Evolutionary conservation across 2,888 invertebrate genomes (phyloP).

Genomic region (Unio pictorum): DNA sequence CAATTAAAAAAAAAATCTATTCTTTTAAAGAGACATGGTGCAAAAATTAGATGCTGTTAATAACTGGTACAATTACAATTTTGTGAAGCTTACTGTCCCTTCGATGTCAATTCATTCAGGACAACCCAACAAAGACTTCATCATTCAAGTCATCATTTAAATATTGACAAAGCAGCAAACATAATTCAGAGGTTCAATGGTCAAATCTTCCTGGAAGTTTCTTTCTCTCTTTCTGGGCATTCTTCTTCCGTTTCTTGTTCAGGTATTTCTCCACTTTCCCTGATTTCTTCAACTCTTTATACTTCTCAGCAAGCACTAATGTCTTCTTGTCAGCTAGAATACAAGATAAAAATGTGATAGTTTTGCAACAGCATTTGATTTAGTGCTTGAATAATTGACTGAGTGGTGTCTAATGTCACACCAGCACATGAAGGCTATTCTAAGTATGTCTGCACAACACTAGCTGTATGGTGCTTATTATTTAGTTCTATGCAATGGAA

Average conservation of each 20-base stretch:
- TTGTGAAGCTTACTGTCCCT: no score
- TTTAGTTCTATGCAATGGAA: no score
- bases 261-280: conserved; percentile 87
- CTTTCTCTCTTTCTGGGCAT: conserved; percentile 73
- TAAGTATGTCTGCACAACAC: background rate
- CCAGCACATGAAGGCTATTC: background rate
- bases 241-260: conserved; percentile 85
- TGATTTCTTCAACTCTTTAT: conserved; percentile 83
- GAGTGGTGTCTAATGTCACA: no score
- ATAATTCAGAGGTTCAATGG: no score
- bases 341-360: conserved; percentile 17
- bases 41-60: no score
- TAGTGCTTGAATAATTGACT: background rate
- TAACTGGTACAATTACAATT: no score
- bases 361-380: background rate
- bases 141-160: no score
- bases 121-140: no score
- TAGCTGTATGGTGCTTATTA: background rate
- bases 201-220: conserved; percentile 43
- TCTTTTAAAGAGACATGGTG: no score
- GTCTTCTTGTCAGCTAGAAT: conserved; percentile 85
- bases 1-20: no score
- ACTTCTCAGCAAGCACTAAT: conserved; percentile 83
- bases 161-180: no score
- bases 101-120: no score